Conservation (phyloP, 2,888 invertebrate genomes). For the Merodon equestris region DNA sequence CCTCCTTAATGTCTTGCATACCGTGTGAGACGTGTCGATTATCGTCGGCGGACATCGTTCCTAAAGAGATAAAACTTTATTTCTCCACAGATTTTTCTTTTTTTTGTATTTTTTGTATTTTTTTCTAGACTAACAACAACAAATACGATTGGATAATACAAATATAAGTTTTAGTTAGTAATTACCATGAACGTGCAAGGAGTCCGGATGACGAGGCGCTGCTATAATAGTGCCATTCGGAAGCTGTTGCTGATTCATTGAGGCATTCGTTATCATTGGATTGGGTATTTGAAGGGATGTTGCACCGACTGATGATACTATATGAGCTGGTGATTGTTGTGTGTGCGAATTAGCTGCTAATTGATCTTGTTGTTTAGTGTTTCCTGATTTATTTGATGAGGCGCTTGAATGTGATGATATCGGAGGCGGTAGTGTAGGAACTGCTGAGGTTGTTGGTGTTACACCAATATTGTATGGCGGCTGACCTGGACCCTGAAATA, state of each 20-base stretch:
- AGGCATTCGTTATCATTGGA: slow-evolving; percentile 71
- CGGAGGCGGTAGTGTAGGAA: slow-evolving; percentile 71
- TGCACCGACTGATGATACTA: slow-evolving; percentile 69
- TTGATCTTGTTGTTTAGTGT: slow-evolving; percentile 69
- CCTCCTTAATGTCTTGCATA: slow-evolving; percentile 71
- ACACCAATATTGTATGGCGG: slow-evolving; percentile 71
- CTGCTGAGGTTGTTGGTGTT: slow-evolving; percentile 71
- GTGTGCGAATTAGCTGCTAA: slow-evolving; percentile 63
- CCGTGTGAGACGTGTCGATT: slow-evolving; percentile 66
- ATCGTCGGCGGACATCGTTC: slow-evolving; percentile 61
- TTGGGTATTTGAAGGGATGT: slow-evolving; percentile 72
- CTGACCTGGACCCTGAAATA: slow-evolving; percentile 81
- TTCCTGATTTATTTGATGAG: slow-evolving; percentile 63
- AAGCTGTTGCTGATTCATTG: slow-evolving; percentile 71
- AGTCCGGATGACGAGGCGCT: slow-evolving; percentile 70
- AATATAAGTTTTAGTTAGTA: slow-evolving; percentile 26
- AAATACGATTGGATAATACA: slow-evolving; percentile 16
- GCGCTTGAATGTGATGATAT: slow-evolving; percentile 71
- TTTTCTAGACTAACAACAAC: slow-evolving; percentile 15
- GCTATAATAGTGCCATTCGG: slow-evolving; percentile 73
- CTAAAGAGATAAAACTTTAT: slow-evolving; percentile 59
- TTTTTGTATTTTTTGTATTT: background rate
- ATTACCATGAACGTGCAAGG: slow-evolving; percentile 68
- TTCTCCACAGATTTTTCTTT: slow-evolving; percentile 56
- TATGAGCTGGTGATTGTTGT: slow-evolving; percentile 53